phyloP scores from a whole-genome alignment of 2,888 invertebrate genomes.

The Tachystola acroxantha region DNA sequence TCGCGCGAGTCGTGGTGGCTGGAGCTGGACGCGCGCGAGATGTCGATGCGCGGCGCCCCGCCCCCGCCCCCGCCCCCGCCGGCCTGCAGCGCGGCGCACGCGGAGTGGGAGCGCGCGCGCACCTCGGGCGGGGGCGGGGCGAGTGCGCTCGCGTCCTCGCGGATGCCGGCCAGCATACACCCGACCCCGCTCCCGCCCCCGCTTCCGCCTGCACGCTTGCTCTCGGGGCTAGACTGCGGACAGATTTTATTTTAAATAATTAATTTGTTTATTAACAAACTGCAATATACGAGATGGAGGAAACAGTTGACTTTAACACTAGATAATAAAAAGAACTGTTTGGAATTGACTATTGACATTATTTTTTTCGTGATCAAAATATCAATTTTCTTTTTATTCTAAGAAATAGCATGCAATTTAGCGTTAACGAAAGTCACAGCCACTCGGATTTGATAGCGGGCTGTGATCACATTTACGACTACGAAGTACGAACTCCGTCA shows the following conservation, averaged over 20 bases:
- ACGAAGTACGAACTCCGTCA: no score
- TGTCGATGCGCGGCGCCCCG: conserved; percentile 90
- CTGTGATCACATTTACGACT: no score
- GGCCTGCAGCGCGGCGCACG: conserved; percentile 75
- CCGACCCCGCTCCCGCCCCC: conserved; percentile 21
- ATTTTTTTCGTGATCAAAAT: no score
- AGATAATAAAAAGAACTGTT: no score
- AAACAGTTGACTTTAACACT: no score
- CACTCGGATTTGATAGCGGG: no score
- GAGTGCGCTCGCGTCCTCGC: conserved; percentile 21
- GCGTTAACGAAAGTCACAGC: no score
- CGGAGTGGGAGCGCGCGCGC: conserved; percentile 64
- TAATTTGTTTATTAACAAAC: no score
- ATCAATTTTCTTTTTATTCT: no score
- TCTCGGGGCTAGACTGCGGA: conserved; percentile 78
- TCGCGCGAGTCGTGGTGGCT: conserved; percentile 92
- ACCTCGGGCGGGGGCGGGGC: conserved; percentile 40
- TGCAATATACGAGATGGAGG: no score
- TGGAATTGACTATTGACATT: no score
- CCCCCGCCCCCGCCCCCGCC: conserved; percentile 79
- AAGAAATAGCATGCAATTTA: no score
- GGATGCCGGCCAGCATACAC: conserved; percentile 24
- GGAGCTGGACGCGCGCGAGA: conserved; percentile 92
- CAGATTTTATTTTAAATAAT: neutral
- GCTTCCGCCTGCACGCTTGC: conserved; percentile 64